Evolutionary conservation across 35 echinoderm and acorn worm genomes (phyloP).

Genomic region (Ophiothrix spiculata): DNA sequence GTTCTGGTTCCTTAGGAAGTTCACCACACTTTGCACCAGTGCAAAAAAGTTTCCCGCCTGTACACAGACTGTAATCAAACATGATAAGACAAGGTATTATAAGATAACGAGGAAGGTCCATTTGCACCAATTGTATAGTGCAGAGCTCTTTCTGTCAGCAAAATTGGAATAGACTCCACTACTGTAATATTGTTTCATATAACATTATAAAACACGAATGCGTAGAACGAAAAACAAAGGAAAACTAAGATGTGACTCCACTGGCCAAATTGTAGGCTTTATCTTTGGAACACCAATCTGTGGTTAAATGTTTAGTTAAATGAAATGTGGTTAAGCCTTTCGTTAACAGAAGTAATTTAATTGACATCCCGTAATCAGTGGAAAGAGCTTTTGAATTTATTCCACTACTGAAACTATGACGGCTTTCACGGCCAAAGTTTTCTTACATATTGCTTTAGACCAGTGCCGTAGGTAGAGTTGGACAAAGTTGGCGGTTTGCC

Average conservation of each 20-base stretch:
- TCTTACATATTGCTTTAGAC: slow-evolving; percentile 67
- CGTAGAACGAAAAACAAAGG: neutral
- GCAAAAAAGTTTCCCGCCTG: too few relatives aligned
- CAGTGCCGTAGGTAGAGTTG: slow-evolving; percentile 78
- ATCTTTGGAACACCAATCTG: too few relatives aligned
- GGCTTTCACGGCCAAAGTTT: slow-evolving; percentile 82
- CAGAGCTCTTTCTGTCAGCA: too few relatives aligned
- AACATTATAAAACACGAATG: neutral
- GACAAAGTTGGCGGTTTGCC: too few relatives aligned
- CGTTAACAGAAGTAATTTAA: neutral
- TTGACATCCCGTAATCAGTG: neutral
- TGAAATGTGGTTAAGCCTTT: neutral
- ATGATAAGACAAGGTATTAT: too few relatives aligned
- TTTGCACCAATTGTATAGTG: too few relatives aligned
- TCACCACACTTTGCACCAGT: too few relatives aligned
- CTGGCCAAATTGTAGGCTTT: neutral
- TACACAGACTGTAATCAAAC: too few relatives aligned
- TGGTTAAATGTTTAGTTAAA: neutral
- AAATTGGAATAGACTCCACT: neutral
- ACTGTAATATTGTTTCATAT: neutral
- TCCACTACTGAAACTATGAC: slow-evolving; percentile 68
- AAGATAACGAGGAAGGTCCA: too few relatives aligned
- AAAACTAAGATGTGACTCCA: neutral
- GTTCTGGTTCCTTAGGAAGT: too few relatives aligned
- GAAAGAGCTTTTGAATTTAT: neutral